These are phyloP conservation scores for Pachyseris speciosa DNA, from an alignment of 64 coral and sea anemone genomes.

Conservation along the genomic window DNA sequence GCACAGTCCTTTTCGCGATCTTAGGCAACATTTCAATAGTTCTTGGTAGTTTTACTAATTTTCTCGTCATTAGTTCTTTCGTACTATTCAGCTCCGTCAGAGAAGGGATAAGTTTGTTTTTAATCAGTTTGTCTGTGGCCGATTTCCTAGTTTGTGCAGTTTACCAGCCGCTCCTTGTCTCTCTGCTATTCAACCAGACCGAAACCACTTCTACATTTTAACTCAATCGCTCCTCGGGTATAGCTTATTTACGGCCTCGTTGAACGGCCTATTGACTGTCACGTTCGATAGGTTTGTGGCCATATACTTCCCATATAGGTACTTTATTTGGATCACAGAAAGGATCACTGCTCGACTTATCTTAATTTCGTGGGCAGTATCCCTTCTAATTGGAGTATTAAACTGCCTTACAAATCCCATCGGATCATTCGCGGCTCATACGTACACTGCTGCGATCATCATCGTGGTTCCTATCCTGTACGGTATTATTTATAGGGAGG, in stretches of 20 bases:
- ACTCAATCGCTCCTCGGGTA: neutral
- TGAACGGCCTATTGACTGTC: neutral
- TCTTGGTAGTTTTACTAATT: constrained; percentile 13
- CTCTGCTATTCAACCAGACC: neutral
- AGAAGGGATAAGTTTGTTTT: neutral
- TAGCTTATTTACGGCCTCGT: neutral
- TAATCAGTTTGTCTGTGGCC: constrained; percentile 6
- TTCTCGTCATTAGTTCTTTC: neutral
- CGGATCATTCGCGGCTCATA: neutral
- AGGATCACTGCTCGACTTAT: neutral
- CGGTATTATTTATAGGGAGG: neutral
- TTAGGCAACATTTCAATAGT: neutral
- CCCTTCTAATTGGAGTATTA: neutral
- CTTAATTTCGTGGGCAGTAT: neutral
- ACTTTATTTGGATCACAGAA: neutral
- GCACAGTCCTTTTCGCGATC: neutral
- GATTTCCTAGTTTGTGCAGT: neutral
- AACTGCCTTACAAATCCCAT: no score
- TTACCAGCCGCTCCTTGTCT: neutral
- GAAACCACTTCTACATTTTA: neutral
- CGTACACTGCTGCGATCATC: neutral
- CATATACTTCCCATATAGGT: constrained; percentile 9
- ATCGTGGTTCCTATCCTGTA: neutral
- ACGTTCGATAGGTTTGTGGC: constrained; percentile 5
- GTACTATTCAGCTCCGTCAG: neutral